phyloP scores from a whole-genome alignment of 1,140 invertebrate species.

The Zophobas morio region DNA sequence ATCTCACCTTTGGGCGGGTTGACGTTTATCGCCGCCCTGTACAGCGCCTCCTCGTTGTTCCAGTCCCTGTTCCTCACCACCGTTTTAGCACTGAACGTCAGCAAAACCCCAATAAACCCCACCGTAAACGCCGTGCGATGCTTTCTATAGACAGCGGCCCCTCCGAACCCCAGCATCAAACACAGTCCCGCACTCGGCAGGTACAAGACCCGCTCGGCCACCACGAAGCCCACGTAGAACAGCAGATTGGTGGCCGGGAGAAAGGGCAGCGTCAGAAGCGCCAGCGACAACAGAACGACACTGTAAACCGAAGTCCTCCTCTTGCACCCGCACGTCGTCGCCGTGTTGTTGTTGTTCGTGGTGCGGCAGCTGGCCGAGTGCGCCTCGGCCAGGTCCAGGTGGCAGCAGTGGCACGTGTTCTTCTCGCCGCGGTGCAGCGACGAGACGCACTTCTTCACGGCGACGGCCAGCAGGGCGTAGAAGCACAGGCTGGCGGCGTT shows the following conservation, averaged over 20 bases:
- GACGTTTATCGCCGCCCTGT: slow-evolving; percentile 89
- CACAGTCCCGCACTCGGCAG: slow-evolving; percentile 96
- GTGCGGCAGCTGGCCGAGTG: slow-evolving; percentile 71
- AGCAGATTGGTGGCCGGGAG: slow-evolving; percentile 94
- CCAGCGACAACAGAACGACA: slow-evolving; percentile 76
- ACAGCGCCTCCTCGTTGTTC: slow-evolving; percentile 93
- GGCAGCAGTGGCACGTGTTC: slow-evolving; percentile 65
- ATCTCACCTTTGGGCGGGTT: slow-evolving; percentile 97
- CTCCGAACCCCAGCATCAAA: slow-evolving; percentile 85
- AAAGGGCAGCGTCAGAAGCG: slow-evolving; percentile 90
- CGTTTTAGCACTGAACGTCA: slow-evolving; percentile 84
- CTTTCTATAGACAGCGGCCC: slow-evolving; percentile 70
- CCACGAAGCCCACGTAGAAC: slow-evolving; percentile 97
- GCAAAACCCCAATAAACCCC: slow-evolving; percentile 74
- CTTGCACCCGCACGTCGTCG: slow-evolving; percentile 56
- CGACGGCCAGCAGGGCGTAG: slow-evolving; percentile 69
- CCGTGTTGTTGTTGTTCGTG: slow-evolving; percentile 73
- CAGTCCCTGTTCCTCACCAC: slow-evolving; percentile 90
- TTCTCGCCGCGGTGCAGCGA: slow-evolving; percentile 45
- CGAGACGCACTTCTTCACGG: not conserved
- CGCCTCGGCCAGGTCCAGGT: slow-evolving; percentile 70
- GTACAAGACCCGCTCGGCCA: slow-evolving; percentile 96
- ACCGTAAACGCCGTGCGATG: slow-evolving; percentile 68
- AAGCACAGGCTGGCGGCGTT: slow-evolving; percentile 82
- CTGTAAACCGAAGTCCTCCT: slow-evolving; percentile 42